Base-by-base conservation (phyloP, 2,888 invertebrate species). In the Cactoblastis cactorum region DNA sequence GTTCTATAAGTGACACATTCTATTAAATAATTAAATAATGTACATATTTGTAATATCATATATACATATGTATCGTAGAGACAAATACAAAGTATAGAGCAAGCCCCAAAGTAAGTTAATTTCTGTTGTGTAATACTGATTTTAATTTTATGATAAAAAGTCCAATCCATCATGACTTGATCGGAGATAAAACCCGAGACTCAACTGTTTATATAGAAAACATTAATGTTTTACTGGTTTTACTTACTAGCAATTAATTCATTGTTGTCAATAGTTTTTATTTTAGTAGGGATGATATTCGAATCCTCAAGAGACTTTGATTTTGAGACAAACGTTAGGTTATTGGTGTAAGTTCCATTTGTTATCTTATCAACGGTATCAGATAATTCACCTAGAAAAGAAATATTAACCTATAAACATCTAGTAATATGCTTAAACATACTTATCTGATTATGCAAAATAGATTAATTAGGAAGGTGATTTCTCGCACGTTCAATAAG, bases 331-430 rank as follows among this genome's bases (percentile, higher is more conserved):
- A 80, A 79, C 19, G 65, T 64, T 8, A 70, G 52, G 17, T 65
- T 65, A 48, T 61, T 67, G 2, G 51, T 33, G 9, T 28, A 28
- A 11, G 35, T 33, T n/a, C 62, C 62, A 32, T 69, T 65, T 0
- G 49, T 58, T 6, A 75, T 63, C 22, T 62, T 54, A 1, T 60
- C 2, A 8, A 64, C 56, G n/a, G 74, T 48, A 51, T 85, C 85
- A 24, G 71, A 67, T 52, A 83, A 74, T 62, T 88, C 87, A 49
- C 80, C 87, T 88, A 53, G 54, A 66, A 62, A 45, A 43, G 19
- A 38, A 11, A 9, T 38, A 32, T 1, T n/a, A 15, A 15, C 1
- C 3, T 28, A 17, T 3, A 28, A n/a, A 24, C n/a, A 39, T 19
- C 9, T 15, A 37, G 1, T n/a, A n/a, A n/a, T n/a, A n/a, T n/a